Evolutionary conservation across 1,140 invertebrate species (phyloP).

Genomic region (Pogonus chalceus): DNA sequence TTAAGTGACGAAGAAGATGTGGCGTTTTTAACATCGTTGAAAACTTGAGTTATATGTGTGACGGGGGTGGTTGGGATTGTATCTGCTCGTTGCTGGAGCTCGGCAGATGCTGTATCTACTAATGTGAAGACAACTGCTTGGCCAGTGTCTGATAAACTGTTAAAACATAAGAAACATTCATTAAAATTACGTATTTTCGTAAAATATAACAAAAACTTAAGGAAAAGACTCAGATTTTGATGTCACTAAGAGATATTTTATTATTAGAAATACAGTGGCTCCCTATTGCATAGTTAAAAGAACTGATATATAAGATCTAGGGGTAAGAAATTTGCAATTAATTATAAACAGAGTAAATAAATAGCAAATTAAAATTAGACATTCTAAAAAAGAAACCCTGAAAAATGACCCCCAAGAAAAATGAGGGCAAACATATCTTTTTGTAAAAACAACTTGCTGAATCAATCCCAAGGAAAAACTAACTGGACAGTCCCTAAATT

Average conservation of each 20-base stretch:
- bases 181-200: slow-evolving; percentile 7
- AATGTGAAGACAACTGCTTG: slow-evolving; percentile 52
- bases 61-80: too few relatives aligned
- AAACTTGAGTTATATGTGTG: neutral
- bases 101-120: slow-evolving; percentile 48
- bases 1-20: neutral
- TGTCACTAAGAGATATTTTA: slow-evolving; percentile 1
- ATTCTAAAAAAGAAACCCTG: too few relatives aligned
- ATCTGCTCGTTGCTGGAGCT: slow-evolving; percentile 39
- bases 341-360: too few relatives aligned
- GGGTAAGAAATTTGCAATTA: too few relatives aligned
- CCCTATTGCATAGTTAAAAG: slow-evolving; percentile 10
- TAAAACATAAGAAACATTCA: too few relatives aligned
- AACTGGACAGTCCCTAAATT: too few relatives aligned
- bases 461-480: too few relatives aligned
- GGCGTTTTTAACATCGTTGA: slow-evolving; percentile 10
- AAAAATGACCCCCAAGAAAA: too few relatives aligned
- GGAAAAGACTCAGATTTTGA: neutral
- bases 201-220: neutral
- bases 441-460: too few relatives aligned
- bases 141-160: slow-evolving; percentile 52
- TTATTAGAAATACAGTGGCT: slow-evolving; percentile 8
- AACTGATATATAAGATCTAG: neutral
- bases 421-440: too few relatives aligned
- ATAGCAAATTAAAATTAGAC: too few relatives aligned